phyloP scores from a whole-genome alignment of 2,113 vertebrate genomes.

The Cyanoliseus patagonus region DNA sequence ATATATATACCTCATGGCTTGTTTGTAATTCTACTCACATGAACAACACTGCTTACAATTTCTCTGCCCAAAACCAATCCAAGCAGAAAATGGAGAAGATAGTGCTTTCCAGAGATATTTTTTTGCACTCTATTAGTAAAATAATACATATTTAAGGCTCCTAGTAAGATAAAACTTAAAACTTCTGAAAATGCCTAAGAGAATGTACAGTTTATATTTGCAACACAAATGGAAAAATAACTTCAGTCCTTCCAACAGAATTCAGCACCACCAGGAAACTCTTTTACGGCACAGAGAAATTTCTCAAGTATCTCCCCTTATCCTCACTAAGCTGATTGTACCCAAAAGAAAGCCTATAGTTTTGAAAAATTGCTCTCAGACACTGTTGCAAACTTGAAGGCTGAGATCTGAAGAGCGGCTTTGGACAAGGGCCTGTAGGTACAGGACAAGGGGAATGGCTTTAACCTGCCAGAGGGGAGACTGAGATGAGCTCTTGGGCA shows the following conservation, averaged over 20 bases:
- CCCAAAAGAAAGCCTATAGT: neutral
- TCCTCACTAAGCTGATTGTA: neutral
- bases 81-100: neutral
- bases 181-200: neutral
- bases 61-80: neutral
- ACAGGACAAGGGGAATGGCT: neutral
- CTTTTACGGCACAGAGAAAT: neutral
- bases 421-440: neutral
- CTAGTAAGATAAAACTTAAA: neutral
- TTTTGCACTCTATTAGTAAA: neutral
- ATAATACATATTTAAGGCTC: neutral
- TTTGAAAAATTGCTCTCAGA: neutral
- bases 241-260: neutral
- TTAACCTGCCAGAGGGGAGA: no score
- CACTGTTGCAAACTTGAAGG: neutral
- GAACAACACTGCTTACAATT: neutral
- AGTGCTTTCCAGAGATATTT: neutral
- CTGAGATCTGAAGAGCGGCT: neutral
- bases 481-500: no score
- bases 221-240: neutral
- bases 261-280: neutral
- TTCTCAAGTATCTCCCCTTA: neutral
- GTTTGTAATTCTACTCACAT: neutral
- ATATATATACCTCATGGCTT: neutral
- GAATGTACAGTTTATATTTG: neutral